phyloP scores from a whole-genome alignment of 2,797 vertebrate species.

The Cuculus canorus region DNA sequence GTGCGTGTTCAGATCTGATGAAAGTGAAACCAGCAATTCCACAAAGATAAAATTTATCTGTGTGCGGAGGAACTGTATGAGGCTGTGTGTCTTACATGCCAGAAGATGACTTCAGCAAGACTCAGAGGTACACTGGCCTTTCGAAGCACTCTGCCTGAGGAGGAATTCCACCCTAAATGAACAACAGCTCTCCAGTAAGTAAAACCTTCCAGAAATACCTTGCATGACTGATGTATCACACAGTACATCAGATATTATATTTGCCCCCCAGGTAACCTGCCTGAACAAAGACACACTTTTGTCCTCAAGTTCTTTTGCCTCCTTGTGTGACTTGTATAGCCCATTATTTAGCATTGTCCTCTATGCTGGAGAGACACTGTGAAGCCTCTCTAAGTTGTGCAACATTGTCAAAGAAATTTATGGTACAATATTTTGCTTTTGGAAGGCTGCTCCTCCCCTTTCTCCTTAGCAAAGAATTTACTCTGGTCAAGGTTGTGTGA shows the following conservation, averaged over 20 bases:
- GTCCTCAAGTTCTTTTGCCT: conserved; percentile 22
- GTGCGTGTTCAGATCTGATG: not conserved
- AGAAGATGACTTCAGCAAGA: not conserved
- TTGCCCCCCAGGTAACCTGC: conserved; percentile 37
- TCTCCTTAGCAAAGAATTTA: conserved; percentile 40
- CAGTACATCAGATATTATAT: conserved; percentile 16
- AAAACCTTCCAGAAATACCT: conserved; percentile 29
- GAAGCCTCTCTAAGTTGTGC: conserved; percentile 17
- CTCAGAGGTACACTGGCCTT: not conserved
- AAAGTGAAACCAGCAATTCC: not conserved
- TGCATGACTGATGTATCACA: conserved; percentile 44
- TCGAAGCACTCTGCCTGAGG: not conserved
- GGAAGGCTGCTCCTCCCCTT: not conserved
- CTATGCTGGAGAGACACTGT: not conserved
- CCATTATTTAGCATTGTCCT: conserved; percentile 28
- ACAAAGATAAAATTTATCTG: not conserved
- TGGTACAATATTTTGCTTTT: conserved; percentile 6
- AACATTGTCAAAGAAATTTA: conserved; percentile 63
- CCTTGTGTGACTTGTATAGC: not conserved
- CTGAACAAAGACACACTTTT: conserved; percentile 52
- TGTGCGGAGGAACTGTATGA: not conserved
- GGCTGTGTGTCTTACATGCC: rapidly evolving
- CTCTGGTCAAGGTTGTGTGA: conserved; percentile 12
- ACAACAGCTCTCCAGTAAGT: not conserved
- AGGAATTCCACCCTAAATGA: conserved; percentile 27